A percentile compares a stretch with the other conserved stretches of the same genome.
phyloP scores from a whole-genome alignment of 2,113 vertebrate genomes.

The Lutjanus erythropterus region DNA sequence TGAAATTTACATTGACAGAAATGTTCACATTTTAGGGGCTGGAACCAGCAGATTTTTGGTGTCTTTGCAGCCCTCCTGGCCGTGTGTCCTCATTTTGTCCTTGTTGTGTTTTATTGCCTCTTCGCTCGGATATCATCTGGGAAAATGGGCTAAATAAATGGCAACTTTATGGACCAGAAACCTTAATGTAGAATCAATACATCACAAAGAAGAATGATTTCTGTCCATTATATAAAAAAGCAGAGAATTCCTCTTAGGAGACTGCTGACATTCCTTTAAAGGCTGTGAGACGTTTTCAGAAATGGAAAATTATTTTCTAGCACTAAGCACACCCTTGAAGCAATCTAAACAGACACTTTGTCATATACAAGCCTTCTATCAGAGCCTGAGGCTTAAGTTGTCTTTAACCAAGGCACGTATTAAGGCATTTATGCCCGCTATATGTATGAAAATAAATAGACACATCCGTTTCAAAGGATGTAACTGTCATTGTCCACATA shows the following conservation, averaged over 20 bases:
- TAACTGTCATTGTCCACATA: too few relatives aligned
- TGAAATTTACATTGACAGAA: neutral
- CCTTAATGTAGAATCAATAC: slow-evolving; percentile 24
- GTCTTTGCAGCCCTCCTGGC: neutral
- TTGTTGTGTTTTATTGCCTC: neutral
- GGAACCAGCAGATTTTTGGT: neutral
- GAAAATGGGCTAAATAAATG: slow-evolving; percentile 33
- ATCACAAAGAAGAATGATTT: slow-evolving; percentile 2
- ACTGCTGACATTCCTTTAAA: neutral
- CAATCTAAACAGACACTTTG: too few relatives aligned
- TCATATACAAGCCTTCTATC: neutral
- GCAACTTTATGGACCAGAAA: slow-evolving; percentile 8
- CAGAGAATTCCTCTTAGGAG: neutral
- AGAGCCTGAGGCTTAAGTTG: neutral
- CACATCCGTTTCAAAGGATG: too few relatives aligned
- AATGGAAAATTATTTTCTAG: neutral
- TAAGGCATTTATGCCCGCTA: too few relatives aligned
- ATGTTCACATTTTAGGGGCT: neutral
- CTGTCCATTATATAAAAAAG: neutral
- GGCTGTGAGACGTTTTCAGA: neutral
- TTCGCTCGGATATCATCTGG: neutral
- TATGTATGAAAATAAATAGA: too few relatives aligned
- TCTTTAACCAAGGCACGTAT: too few relatives aligned
- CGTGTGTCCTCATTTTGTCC: slow-evolving; percentile 4
- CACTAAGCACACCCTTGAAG: too few relatives aligned